phyloP scores from a whole-genome alignment of 2,113 vertebrate genomes.

The Tragelaphus buxtoni region DNA sequence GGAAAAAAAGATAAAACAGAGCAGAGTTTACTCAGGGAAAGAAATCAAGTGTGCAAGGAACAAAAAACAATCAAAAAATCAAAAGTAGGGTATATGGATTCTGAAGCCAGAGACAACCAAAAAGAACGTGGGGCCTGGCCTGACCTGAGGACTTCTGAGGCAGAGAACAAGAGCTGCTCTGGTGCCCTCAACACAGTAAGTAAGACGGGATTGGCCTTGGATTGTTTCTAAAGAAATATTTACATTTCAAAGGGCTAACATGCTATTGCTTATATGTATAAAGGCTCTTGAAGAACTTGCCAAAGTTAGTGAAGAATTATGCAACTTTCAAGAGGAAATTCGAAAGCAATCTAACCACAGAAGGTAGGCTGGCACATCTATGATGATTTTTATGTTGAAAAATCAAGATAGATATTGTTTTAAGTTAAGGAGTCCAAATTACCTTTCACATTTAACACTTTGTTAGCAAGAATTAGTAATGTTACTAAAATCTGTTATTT shows the following conservation, averaged over 20 bases:
- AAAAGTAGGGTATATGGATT: slow-evolving; percentile 48
- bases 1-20: slow-evolving; percentile 70
- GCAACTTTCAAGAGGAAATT: slow-evolving; percentile 96
- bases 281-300: slow-evolving; percentile 98
- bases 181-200: slow-evolving; percentile 92
- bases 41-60: slow-evolving; percentile 63
- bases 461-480: background rate
- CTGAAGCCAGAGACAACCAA: slow-evolving; percentile 45
- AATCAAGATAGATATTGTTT: background rate
- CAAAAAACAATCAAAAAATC: slow-evolving; percentile 51
- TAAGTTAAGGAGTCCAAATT: background rate
- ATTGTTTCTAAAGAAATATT: slow-evolving; percentile 31
- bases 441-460: background rate
- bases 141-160: slow-evolving; percentile 71
- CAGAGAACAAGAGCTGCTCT: slow-evolving; percentile 83
- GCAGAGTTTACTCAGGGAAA: slow-evolving; percentile 34
- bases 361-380: slow-evolving; percentile 81
- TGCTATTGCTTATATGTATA: slow-evolving; percentile 64
- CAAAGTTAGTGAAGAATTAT: slow-evolving; percentile 95
- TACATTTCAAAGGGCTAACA: slow-evolving; percentile 56
- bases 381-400: background rate
- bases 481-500: background rate
- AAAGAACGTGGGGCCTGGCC: slow-evolving; percentile 54
- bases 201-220: slow-evolving; percentile 15
- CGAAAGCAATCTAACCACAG: slow-evolving; percentile 82